These are phyloP conservation scores for Augochlora pura DNA, from an alignment of 1,140 invertebrate species.

Conservation along the genomic window DNA sequence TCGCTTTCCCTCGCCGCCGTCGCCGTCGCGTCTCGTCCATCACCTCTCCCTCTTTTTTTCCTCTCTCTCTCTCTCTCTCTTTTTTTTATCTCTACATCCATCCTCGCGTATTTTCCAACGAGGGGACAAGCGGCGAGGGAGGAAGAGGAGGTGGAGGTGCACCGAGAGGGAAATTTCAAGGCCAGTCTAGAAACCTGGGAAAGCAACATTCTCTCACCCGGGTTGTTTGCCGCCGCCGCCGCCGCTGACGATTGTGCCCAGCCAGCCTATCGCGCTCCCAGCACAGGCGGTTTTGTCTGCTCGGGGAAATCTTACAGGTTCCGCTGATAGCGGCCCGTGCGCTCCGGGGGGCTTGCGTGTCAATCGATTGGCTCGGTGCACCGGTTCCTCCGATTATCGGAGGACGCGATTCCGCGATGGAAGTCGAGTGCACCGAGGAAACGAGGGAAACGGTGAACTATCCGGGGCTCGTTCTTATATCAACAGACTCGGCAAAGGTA, in stretches of 20 bases:
- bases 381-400: background rate
- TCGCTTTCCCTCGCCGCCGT: slow-evolving; percentile 4
- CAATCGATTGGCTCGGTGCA: slow-evolving; percentile 8
- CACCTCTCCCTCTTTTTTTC: slow-evolving; percentile 4
- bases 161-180: slow-evolving; percentile 68
- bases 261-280: background rate
- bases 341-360: background rate
- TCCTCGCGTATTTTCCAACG: slow-evolving; percentile 32
- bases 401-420: background rate
- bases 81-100: slow-evolving; percentile 23
- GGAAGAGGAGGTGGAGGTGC: background rate
- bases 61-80: background rate
- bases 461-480: background rate
- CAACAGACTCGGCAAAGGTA: background rate
- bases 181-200: slow-evolving; percentile 48
- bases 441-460: background rate
- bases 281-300: background rate
- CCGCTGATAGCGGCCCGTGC: background rate
- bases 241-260: no score
- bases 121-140: slow-evolving; percentile 13
- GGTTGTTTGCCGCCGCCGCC: background rate
- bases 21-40: background rate
- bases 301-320: slow-evolving; percentile 27
- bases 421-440: background rate
- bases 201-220: slow-evolving; percentile 24